These are phyloP conservation scores for Cavia porcellus DNA, from an alignment of 2,113 vertebrate genomes.

Conservation along the genomic window DNA sequence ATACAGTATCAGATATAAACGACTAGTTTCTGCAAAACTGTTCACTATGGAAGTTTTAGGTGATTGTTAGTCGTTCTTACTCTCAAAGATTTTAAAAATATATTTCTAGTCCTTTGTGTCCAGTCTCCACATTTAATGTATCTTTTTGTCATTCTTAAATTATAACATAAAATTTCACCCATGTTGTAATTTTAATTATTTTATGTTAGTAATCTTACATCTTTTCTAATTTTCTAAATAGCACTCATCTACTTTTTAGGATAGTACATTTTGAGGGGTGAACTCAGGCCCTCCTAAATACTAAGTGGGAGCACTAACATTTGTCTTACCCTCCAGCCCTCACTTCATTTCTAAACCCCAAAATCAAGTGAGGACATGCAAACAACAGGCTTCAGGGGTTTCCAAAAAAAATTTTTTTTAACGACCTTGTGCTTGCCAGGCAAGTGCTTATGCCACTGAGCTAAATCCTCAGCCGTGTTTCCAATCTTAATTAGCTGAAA, in stretches of 20 bases:
- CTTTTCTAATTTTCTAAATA: conserved; percentile 45
- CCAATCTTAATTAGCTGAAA: conserved; percentile 13
- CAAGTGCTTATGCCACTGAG: too few relatives aligned
- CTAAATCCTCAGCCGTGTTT: background rate
- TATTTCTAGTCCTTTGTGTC: background rate
- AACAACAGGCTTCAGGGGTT: background rate
- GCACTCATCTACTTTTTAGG: background rate
- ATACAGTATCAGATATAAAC: background rate
- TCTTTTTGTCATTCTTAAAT: background rate
- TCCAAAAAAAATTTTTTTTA: background rate
- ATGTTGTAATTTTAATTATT: background rate
- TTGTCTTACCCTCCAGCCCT: too few relatives aligned
- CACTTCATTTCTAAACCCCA: background rate
- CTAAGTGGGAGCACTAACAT: background rate
- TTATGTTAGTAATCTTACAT: background rate
- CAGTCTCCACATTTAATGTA: background rate
- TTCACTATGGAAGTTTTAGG: background rate
- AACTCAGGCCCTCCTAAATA: background rate
- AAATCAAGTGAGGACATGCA: conserved; percentile 4
- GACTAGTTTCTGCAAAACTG: background rate
- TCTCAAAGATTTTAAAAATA: background rate
- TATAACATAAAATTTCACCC: background rate
- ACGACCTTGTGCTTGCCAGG: too few relatives aligned
- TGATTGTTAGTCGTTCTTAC: conserved; percentile 23
- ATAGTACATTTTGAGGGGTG: background rate